A percentile compares a stretch with the other conserved stretches of the same genome.
phyloP scores from a whole-genome alignment of 2,797 vertebrate species.

The Leptatherina wallacei region DNA sequence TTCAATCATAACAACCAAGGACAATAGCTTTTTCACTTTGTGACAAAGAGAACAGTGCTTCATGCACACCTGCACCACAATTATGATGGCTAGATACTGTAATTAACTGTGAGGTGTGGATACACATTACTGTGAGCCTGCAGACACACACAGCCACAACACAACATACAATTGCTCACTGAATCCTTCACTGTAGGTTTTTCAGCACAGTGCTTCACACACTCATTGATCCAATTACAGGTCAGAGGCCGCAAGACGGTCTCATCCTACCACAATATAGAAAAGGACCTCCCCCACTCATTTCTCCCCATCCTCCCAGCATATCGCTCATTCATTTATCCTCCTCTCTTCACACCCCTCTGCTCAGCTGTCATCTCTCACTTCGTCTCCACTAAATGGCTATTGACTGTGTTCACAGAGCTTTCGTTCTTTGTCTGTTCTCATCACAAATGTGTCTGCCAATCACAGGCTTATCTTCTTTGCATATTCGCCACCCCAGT shows the following conservation, averaged over 20 bases:
- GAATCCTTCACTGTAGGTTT: slow-evolving; percentile 61
- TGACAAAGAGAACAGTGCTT: slow-evolving; percentile 50
- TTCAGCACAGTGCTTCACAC: slow-evolving; percentile 54
- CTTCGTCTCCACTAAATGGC: slow-evolving; percentile 78
- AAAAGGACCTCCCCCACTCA: slow-evolving; percentile 65
- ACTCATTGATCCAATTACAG: slow-evolving; percentile 72
- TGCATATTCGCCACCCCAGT: slow-evolving; percentile 56
- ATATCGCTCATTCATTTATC: slow-evolving; percentile 72
- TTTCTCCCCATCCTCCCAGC: slow-evolving; percentile 65
- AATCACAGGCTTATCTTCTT: slow-evolving; percentile 67
- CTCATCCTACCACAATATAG: slow-evolving; percentile 68
- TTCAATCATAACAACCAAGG: slow-evolving; percentile 44
- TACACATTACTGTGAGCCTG: slow-evolving; percentile 14
- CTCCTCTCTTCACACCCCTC: slow-evolving; percentile 74
- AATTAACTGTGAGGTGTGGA: slow-evolving; percentile 45
- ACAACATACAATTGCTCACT: slow-evolving; percentile 32
- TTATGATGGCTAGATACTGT: slow-evolving; percentile 43
- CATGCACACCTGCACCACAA: slow-evolving; percentile 54
- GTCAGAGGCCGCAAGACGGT: slow-evolving; percentile 74
- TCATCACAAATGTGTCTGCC: slow-evolving; percentile 76
- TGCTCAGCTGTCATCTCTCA: slow-evolving; percentile 82
- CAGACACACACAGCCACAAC: slow-evolving; percentile 33
- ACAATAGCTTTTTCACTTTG: slow-evolving; percentile 33
- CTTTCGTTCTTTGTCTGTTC: slow-evolving; percentile 71
- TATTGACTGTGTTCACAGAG: slow-evolving; percentile 75